phyloP scores from a whole-genome alignment of 2,888 invertebrate genomes.

The Caradrina clavipalpis region DNA sequence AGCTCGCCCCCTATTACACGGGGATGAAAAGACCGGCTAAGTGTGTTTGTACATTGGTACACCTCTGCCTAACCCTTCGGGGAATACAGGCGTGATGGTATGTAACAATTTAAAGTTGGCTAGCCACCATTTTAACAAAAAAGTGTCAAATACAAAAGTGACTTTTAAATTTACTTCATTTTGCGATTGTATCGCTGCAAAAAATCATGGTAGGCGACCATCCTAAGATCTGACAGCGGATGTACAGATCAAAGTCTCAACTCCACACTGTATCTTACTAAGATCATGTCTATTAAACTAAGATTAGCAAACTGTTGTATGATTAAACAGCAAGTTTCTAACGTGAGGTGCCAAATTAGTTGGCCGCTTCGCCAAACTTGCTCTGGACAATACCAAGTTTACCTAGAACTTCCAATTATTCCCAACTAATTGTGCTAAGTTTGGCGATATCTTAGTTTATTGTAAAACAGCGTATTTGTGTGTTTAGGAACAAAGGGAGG shows the following conservation, averaged over 20 bases:
- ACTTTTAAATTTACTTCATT: no score
- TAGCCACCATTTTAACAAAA: no score
- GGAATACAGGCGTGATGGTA: no score
- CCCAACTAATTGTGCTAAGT: slow-evolving; percentile 52
- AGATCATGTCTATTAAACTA: slow-evolving; percentile 45
- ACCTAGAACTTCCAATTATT: slow-evolving; percentile 60
- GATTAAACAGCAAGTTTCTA: slow-evolving; percentile 41
- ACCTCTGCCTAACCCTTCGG: no score
- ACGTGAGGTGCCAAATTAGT: slow-evolving; percentile 64
- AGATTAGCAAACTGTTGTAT: slow-evolving; percentile 42
- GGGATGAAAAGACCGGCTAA: no score
- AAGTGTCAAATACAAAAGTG: no score
- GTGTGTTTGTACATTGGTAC: no score
- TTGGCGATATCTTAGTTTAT: slow-evolving; percentile 46
- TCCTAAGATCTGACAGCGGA: background rate
- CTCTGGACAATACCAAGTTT: slow-evolving; percentile 59
- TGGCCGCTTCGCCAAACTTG: slow-evolving; percentile 46
- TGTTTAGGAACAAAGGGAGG: slow-evolving; percentile 1
- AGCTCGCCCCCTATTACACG: no score
- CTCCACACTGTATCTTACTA: background rate
- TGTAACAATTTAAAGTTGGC: no score
- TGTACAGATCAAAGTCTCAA: background rate
- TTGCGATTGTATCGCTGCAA: no score
- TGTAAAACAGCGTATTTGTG: slow-evolving; percentile 22
- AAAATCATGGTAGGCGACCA: no score